Percentiles rank a stretch among this genome's conserved stretches.
These are phyloP conservation scores for Ornithorhynchus anatinus DNA, from an alignment of 2,113 vertebrate species.

Conservation along the genomic window DNA sequence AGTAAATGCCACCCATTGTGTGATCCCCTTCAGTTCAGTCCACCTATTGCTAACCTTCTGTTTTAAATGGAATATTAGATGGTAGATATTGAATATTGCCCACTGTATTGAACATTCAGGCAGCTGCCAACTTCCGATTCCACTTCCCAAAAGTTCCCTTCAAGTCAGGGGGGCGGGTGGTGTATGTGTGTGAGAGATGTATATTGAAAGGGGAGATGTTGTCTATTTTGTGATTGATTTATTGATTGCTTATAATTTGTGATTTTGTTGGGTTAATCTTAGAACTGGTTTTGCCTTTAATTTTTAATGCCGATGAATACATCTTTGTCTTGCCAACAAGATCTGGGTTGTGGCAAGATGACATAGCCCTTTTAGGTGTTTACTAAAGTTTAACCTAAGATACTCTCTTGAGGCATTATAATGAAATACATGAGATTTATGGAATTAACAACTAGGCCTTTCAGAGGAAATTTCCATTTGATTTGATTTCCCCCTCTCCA, in stretches of 20 bases:
- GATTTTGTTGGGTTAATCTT: constrained; percentile 31
- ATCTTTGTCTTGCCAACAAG: constrained; percentile 9
- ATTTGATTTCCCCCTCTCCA: background rate
- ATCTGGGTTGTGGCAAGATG: too few species aligned
- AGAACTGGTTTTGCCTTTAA: constrained; percentile 50
- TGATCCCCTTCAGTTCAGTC: too few species aligned
- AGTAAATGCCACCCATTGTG: too few species aligned
- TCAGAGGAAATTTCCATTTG: background rate
- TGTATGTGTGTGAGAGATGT: too few species aligned
- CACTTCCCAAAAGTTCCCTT: too few species aligned
- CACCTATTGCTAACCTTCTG: too few species aligned
- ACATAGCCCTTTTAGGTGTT: background rate
- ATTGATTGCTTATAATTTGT: constrained; percentile 12
- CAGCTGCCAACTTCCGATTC: too few species aligned
- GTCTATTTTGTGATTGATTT: background rate
- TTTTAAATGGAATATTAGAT: too few species aligned
- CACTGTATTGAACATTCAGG: too few species aligned
- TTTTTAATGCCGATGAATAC: background rate
- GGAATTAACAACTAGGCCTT: rapidly evolving
- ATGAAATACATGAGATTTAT: rapidly evolving
- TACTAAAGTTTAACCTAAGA: background rate
- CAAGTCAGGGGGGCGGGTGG: too few species aligned
- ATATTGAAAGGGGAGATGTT: too few species aligned
- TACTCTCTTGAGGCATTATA: background rate
- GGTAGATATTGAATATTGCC: too few species aligned